These are phyloP conservation scores for Nephrotoma appendiculata DNA, from an alignment of 2,888 invertebrate species.

Conservation along the genomic window DNA sequence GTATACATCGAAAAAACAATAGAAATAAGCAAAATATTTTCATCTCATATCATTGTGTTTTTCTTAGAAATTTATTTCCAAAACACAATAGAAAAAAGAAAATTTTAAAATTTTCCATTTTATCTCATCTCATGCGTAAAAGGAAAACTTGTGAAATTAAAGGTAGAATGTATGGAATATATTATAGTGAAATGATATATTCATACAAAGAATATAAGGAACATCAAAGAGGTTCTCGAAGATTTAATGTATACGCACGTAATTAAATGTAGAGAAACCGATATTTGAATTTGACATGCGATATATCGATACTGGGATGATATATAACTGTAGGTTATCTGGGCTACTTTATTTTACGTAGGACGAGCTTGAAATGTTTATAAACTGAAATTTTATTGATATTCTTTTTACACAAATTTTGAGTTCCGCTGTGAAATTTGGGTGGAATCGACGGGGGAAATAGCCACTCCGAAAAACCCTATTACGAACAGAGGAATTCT, in stretches of 20 bases:
- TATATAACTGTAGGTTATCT: too few relatives aligned
- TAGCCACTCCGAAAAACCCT: too few relatives aligned
- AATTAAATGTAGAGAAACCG: too few relatives aligned
- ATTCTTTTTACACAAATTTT: too few relatives aligned
- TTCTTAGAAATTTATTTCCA: background rate
- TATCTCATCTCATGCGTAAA: background rate
- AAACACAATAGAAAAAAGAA: background rate
- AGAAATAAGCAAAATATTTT: background rate
- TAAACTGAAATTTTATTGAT: too few relatives aligned
- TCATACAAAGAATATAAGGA: background rate
- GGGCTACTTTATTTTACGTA: too few relatives aligned
- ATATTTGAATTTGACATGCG: too few relatives aligned
- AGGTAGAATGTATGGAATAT: background rate
- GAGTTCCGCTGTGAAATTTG: too few relatives aligned
- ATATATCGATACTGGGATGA: too few relatives aligned
- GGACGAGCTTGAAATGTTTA: too few relatives aligned
- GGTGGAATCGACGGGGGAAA: too few relatives aligned
- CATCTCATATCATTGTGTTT: background rate
- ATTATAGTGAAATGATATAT: background rate
- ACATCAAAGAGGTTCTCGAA: background rate
- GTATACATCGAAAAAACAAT: background rate
- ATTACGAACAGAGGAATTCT: too few relatives aligned
- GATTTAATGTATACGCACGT: background rate
- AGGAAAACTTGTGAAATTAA: background rate
- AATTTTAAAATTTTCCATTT: background rate